Conservation (phyloP, 2,797 vertebrate species). For the Muscicapa comitata region DNA sequence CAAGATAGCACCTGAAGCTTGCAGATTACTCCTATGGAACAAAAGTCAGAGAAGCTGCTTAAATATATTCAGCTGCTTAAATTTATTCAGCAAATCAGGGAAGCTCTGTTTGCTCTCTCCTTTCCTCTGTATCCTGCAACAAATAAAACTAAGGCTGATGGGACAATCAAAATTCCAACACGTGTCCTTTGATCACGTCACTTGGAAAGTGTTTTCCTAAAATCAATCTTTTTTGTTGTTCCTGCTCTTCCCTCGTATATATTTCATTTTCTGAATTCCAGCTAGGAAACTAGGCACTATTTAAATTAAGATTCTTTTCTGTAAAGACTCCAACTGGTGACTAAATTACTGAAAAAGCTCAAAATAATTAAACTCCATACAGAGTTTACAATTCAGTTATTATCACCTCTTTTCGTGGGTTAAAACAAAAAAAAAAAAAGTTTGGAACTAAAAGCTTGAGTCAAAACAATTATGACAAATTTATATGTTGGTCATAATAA, state of each 20-base stretch:
- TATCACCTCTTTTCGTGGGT: not conserved
- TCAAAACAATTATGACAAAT: not conserved
- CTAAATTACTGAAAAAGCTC: conserved; percentile 36
- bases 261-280: conserved; percentile 24
- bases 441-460: not conserved
- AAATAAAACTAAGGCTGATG: not conserved
- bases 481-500: not conserved
- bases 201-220: not conserved
- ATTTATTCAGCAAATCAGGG: not conserved
- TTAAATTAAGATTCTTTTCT: conserved; percentile 39
- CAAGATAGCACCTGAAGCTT: not conserved
- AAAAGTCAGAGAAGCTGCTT: not conserved
- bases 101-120: not conserved
- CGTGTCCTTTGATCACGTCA: not conserved
- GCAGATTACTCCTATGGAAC: not conserved
- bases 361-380: conserved; percentile 38
- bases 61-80: not conserved
- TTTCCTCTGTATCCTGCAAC: not conserved
- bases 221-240: not conserved
- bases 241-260: not conserved
- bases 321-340: conserved; percentile 20
- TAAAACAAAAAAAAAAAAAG: not conserved
- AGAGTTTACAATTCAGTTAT: not conserved
- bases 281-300: conserved; percentile 44
- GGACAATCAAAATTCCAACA: not conserved